phyloP scores from a whole-genome alignment of 2,113 vertebrate species.

The Cyprinus carpio region DNA sequence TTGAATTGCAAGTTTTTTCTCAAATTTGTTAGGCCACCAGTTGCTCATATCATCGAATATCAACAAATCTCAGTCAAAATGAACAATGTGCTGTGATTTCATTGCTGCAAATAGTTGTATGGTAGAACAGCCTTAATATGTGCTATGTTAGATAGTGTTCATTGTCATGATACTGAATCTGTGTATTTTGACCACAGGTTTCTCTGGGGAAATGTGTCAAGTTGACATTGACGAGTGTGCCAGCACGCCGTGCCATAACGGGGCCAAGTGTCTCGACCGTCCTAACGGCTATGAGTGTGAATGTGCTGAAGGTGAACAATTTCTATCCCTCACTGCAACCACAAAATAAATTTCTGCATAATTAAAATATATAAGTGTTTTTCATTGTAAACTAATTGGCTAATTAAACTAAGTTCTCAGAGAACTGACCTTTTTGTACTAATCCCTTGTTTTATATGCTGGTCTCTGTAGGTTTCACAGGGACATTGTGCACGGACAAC shows the following conservation, averaged over 20 bases:
- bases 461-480: conserved; percentile 80
- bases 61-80: neutral
- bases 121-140: neutral
- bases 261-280: conserved; percentile 91
- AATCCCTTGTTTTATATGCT: neutral
- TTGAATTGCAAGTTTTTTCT: neutral
- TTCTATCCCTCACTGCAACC: no score
- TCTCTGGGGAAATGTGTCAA: conserved; percentile 90
- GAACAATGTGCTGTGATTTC: neutral
- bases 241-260: conserved; percentile 91
- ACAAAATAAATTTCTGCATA: no score
- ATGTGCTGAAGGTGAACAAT: conserved; percentile 94
- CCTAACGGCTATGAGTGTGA: conserved; percentile 93
- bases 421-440: neutral
- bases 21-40: neutral
- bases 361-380: neutral
- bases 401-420: neutral
- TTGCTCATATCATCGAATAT: neutral
- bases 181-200: conserved; percentile 75
- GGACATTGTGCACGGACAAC: conserved; percentile 84
- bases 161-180: neutral
- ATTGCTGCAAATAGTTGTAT: neutral
- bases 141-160: neutral
- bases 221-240: conserved; percentile 94
- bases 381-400: neutral